Evolutionary conservation across 2,113 vertebrate genomes (phyloP), one percentile per base, ranked within the genome.

Genomic region (Grammomys surdaster): DNA sequence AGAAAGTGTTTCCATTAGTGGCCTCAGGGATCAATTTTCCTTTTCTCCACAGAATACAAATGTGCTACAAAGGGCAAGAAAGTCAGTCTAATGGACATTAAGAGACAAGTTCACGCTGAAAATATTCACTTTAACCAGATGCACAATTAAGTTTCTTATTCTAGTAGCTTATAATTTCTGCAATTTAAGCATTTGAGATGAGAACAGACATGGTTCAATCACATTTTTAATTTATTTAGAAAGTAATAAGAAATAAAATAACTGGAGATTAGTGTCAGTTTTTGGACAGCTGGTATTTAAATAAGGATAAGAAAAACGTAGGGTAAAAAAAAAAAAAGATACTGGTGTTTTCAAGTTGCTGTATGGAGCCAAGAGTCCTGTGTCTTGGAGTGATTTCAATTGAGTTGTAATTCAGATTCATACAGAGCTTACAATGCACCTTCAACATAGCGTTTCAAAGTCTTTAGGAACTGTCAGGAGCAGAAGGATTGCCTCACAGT

Each of bases 391-490:
- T 97, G 96, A 93, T 96, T 99, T 98, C 98, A 98, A 97, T 93
- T 97, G 98, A 98, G 97, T 97, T 98, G 97, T 98, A 98, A 98
- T 98, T 98, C 98, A 98, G 97, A 98, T 97, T 98, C 97, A 93
- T 98, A 86, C 0, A 2, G 96, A 93, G 97, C 96, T 97, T 98
- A 97, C 97, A 98, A 97, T 97, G 97, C 97, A 98, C 98, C 98
- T 98, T 98, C 97, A 97, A 94, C 98, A 93, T 98, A 98, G 96
- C 98, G 98, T 96, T 97, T 96, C 97, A 96, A 95, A 97, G 95
- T 98, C 97, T 98, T 98, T 98, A 98, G 97, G 96, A 98, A 97
- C 98, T 98, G 98, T 98, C 98, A 98, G 98, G 93, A 97, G 93
- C 91, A 96, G 76, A 19, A 97, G 98, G 97, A 98, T 98, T 98